These are phyloP conservation scores for Xestia rhomboidea DNA, from an alignment of 2,888 invertebrate genomes.

Conservation along the genomic window DNA sequence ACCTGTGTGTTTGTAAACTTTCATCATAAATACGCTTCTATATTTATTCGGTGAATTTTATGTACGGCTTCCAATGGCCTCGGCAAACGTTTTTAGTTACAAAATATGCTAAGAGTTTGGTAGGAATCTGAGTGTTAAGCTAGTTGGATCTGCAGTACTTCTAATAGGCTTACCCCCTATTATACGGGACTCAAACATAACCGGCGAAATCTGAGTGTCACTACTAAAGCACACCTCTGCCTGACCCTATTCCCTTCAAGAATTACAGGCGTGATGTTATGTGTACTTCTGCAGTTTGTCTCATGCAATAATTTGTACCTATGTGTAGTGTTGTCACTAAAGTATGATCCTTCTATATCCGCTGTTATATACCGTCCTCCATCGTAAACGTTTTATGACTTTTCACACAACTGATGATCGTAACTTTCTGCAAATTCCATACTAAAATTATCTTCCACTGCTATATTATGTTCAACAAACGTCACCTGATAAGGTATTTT, in stretches of 20 bases:
- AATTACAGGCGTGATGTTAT: not conserved
- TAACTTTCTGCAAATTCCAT: conserved; percentile 18
- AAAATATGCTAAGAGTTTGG: conserved; percentile 50
- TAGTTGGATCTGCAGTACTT: not conserved
- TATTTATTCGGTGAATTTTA: conserved; percentile 79
- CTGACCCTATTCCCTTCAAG: not conserved
- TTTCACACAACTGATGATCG: conserved; percentile 26
- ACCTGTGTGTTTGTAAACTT: conserved; percentile 84
- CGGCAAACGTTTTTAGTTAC: conserved; percentile 48
- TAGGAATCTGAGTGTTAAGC: conserved; percentile 27
- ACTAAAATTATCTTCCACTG: conserved; percentile 6
- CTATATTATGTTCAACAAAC: conserved; percentile 1
- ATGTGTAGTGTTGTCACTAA: not conserved
- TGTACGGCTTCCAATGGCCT: conserved; percentile 67
- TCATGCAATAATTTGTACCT: not conserved
- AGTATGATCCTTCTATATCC: conserved; percentile 17
- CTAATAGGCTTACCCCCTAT: not conserved
- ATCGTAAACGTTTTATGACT: conserved; percentile 40
- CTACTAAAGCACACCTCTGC: not conserved
- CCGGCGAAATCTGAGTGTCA: not conserved
- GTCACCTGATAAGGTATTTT: not conserved
- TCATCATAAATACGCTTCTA: conserved; percentile 77
- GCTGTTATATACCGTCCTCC: conserved; percentile 9
- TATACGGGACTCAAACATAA: not conserved
- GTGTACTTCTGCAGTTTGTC: conserved; percentile 23